Percentiles rank a stretch among this genome's conserved stretches.
Conservation (phyloP, 2,113 vertebrate genomes). For the Cyprinus carpio region DNA sequence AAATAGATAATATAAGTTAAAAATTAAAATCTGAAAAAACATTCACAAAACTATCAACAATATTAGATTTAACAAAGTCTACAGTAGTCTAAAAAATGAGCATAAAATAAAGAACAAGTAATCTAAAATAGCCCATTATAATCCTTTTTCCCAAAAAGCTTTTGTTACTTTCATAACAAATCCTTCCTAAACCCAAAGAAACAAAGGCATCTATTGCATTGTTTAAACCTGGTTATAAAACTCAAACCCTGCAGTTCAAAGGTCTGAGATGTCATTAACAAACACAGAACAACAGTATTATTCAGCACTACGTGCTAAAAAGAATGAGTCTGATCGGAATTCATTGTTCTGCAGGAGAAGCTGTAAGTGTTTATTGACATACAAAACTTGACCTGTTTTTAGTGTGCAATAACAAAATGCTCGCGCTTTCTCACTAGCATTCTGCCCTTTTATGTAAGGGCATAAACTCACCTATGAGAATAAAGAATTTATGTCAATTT, state of each 20-base stretch:
- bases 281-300: background rate
- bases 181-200: background rate
- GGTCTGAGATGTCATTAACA: background rate
- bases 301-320: background rate
- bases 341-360: background rate
- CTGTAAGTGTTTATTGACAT: background rate
- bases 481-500: background rate
- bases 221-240: background rate
- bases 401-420: background rate
- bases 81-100: background rate
- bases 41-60: background rate
- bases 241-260: background rate
- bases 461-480: background rate
- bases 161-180: background rate
- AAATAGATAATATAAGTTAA: background rate
- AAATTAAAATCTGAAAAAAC: background rate
- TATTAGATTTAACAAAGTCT: background rate
- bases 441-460: background rate
- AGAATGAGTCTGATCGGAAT: too few relatives aligned
- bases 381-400: background rate
- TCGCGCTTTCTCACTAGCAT: too few relatives aligned
- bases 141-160: background rate
- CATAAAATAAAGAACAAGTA: background rate
- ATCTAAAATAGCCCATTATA: background rate
- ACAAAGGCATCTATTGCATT: background rate